Evolutionary conservation across 2,888 invertebrate genomes (phyloP), one percentile per base, ranked within the genome.

Genomic region (Acleris holmiana): DNA sequence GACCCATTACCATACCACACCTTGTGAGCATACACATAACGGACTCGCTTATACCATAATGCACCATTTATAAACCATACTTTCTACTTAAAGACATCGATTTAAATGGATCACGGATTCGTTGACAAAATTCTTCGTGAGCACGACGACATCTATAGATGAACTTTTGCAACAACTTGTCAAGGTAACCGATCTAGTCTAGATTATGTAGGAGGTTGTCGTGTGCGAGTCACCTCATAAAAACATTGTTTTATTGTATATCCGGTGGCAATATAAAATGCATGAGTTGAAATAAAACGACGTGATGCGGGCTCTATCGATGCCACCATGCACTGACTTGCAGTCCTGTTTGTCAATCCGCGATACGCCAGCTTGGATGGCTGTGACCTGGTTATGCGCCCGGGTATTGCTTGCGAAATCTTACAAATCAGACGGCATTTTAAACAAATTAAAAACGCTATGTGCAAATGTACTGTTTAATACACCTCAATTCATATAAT

Each of bases 21-120:
- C 80, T 79, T 73, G 70, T 71, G 61, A 61, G 53, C 60, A 55
- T 55, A 54, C 48, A 44, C 48, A 50, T 56, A 61, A 61, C 65
- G 54, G 66, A 50, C 53, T 53, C 55, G 53, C 53, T 53, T 64
- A 63, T 49, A 46, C n/a, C 44, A 46, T 64, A 64, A 64, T 64
- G 58, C 41, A 48, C 59, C 49, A 65, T 65, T 60, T 60, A 50
- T 50, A 55, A 55, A 59, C 54, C 64, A 75, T 70, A 80, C 84
- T 83, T 83, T 86, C 82, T 81, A 82, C 76, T 71, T 77, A 74
- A 73, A 76, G 68, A 67, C 73, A 83, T 83, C 84, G 83, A 87
- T 82, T 84, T 79, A 87, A 81, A 80, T 77, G 74, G 81, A 84
- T 78, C 82, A 79, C 80, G 87, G 85, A 87, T 86, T 89, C 89